Percentiles rank a stretch among this genome's conserved stretches.
These are phyloP conservation scores for Pyralis farinalis DNA, from an alignment of 2,888 invertebrate genomes.

Conservation along the genomic window DNA sequence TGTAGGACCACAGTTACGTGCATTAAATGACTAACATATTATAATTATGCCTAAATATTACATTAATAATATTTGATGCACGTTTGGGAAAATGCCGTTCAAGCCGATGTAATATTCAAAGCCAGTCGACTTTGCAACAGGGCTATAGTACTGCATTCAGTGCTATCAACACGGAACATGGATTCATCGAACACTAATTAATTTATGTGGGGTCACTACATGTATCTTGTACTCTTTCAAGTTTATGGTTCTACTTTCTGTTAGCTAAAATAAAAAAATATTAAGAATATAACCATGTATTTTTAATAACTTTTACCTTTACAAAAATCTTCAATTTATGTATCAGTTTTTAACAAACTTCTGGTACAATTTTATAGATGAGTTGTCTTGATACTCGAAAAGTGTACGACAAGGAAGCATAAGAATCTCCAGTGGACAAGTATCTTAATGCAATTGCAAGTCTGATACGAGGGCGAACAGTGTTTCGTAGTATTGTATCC, in stretches of 20 bases:
- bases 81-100: slow-evolving; percentile 19
- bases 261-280: too few relatives aligned
- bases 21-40: slow-evolving; percentile 20
- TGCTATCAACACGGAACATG: slow-evolving; percentile 8
- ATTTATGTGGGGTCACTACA: too few relatives aligned
- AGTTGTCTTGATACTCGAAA: slow-evolving; percentile 27
- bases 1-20: slow-evolving; percentile 20
- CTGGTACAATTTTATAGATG: slow-evolving; percentile 16
- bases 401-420: slow-evolving; percentile 23
- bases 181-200: too few relatives aligned
- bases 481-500: slow-evolving; percentile 23
- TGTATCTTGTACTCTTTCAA: too few relatives aligned
- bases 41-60: slow-evolving; percentile 19
- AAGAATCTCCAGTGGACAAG: slow-evolving; percentile 22
- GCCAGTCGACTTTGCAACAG: slow-evolving; percentile 12
- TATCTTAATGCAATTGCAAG: slow-evolving; percentile 22
- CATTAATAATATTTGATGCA: slow-evolving; percentile 21
- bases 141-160: slow-evolving; percentile 16
- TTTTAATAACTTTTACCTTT: slow-evolving; percentile 8
- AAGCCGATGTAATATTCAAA: slow-evolving; percentile 14
- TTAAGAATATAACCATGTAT: background rate
- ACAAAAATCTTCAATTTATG: slow-evolving; percentile 19
- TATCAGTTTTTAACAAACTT: slow-evolving; percentile 23
- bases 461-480: slow-evolving; percentile 18
- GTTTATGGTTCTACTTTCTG: too few relatives aligned